Conservation (phyloP, 2,888 invertebrate species). For the Dromius quadrimaculatus region DNA sequence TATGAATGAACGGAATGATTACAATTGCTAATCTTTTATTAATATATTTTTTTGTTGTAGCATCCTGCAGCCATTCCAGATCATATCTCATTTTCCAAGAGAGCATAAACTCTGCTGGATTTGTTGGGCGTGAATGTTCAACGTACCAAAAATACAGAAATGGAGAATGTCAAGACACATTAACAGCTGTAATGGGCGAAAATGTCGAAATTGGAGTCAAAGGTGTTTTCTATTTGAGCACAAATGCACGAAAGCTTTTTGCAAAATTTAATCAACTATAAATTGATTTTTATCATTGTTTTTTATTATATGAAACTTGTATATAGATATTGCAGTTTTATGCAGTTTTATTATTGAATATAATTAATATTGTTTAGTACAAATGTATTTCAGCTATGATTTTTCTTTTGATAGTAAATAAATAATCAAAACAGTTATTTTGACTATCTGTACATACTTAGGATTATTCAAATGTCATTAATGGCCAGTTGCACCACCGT, state of each 20-base stretch:
- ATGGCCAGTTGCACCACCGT: no score
- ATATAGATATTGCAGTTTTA: constrained; percentile 25
- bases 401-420: no score
- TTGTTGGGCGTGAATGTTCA: constrained; percentile 45
- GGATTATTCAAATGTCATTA: no score
- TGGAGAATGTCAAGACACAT: constrained; percentile 17
- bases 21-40: neutral
- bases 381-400: no score
- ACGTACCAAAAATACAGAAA: constrained; percentile 7
- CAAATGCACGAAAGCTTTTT: constrained; percentile 13
- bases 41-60: constrained; percentile 65
- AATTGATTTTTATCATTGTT: constrained; percentile 9
- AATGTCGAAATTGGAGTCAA: constrained; percentile 17
- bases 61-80: constrained; percentile 70
- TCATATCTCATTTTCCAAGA: constrained; percentile 53
- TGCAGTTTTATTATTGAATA: constrained; percentile 2
- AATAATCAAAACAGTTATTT: neutral
- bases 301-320: neutral
- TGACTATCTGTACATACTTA: neutral
- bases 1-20: no score
- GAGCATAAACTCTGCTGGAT: constrained; percentile 52
- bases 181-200: constrained; percentile 45
- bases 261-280: constrained; percentile 32
- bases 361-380: neutral
- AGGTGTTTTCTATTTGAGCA: constrained; percentile 47